phyloP scores from a whole-genome alignment of 2,797 vertebrate species.

The Danio albolineatus region DNA sequence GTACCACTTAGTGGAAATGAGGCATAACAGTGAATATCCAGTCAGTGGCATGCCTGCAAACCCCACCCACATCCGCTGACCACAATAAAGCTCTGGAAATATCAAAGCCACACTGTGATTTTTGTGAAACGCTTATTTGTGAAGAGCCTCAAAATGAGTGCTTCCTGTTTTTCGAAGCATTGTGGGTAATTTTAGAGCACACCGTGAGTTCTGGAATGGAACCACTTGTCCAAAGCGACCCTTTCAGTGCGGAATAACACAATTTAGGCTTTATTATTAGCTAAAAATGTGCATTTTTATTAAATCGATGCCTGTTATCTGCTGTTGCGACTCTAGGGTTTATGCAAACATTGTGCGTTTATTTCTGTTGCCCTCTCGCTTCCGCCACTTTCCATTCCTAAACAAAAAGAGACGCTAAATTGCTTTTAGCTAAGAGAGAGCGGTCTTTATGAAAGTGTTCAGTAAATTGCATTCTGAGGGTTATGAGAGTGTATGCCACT shows the following conservation, averaged over 20 bases:
- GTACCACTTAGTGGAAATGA: too few species aligned
- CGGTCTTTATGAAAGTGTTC: conserved; percentile 58
- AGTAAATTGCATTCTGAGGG: conserved; percentile 57
- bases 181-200: conserved; percentile 6
- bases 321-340: conserved; percentile 27
- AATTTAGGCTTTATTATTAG: conserved; percentile 30
- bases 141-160: background rate
- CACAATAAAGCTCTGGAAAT: conserved; percentile 20
- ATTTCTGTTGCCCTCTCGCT: conserved; percentile 50
- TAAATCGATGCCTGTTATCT: conserved; percentile 35
- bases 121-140: background rate
- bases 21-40: too few species aligned
- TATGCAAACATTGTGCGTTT: conserved; percentile 46
- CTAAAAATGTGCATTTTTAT: conserved; percentile 29
- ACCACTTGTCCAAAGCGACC: background rate
- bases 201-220: background rate
- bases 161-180: conserved; percentile 20
- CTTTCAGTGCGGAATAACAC: conserved; percentile 4
- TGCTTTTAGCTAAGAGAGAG: conserved; percentile 61
- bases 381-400: conserved; percentile 40
- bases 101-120: background rate
- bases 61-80: conserved; percentile 31
- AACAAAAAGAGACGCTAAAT: conserved; percentile 62
- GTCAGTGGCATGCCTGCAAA: background rate
- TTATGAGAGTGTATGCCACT: conserved; percentile 59